Conservation (phyloP, 2,113 vertebrate genomes). For the Cyprinodon brontotheroides region DNA sequence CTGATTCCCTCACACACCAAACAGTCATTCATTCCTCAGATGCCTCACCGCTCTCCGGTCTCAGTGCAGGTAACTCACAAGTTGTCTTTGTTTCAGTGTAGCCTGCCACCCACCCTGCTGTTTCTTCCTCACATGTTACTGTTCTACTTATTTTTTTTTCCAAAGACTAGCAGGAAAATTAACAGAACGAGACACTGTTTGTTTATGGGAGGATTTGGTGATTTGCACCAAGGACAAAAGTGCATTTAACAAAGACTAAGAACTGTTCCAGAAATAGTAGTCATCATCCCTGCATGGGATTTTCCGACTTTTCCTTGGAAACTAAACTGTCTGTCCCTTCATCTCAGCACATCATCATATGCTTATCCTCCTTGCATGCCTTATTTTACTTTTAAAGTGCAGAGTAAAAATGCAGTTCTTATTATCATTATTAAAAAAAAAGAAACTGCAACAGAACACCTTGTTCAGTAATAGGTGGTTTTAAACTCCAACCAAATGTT, state of each 20-base stretch:
- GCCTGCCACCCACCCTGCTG: constrained; percentile 49
- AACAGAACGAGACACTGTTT: constrained; percentile 70
- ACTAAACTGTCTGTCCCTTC: constrained; percentile 45
- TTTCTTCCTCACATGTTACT: constrained; percentile 53
- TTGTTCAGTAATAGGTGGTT: neutral
- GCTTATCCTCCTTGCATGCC: constrained; percentile 20
- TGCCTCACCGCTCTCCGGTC: constrained; percentile 58
- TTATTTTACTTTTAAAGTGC: constrained; percentile 26
- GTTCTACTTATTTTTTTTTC: constrained; percentile 37
- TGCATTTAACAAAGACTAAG: constrained; percentile 46
- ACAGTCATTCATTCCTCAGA: constrained; percentile 69
- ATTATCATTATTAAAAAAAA: neutral
- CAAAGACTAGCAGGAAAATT: constrained; percentile 57
- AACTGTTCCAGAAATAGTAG: constrained; percentile 54
- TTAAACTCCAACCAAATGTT: neutral
- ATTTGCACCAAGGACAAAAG: constrained; percentile 48
- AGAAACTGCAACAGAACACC: neutral
- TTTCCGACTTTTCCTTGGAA: constrained; percentile 50
- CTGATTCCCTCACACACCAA: constrained; percentile 55
- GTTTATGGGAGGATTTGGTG: constrained; percentile 56
- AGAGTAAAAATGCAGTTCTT: neutral
- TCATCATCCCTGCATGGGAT: constrained; percentile 28
- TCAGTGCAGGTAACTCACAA: constrained; percentile 51
- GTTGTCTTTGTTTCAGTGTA: constrained; percentile 49
- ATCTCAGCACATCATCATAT: constrained; percentile 17